These are phyloP conservation scores for Stomatorhinus ivindoensis DNA, from an alignment of 2,113 vertebrate genomes.

Conservation along the genomic window DNA sequence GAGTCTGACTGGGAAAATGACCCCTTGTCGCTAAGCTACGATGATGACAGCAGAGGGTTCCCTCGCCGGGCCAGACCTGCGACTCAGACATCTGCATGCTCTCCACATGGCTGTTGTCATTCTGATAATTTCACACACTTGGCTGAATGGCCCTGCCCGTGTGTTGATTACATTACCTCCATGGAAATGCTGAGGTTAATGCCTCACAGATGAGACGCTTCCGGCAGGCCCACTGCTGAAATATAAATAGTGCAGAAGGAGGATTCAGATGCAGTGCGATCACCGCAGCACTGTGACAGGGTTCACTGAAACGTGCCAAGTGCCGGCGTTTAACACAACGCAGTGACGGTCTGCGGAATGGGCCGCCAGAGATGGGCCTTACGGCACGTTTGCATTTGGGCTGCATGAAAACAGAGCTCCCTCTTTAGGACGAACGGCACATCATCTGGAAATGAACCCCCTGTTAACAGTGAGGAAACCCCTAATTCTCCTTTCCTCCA, in stretches of 20 bases:
- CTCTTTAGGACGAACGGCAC: neutral
- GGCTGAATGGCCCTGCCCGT: neutral
- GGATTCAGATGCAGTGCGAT: constrained; percentile 23
- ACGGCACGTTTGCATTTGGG: neutral
- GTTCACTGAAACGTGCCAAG: constrained; percentile 34
- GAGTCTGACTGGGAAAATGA: neutral
- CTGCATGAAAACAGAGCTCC: neutral
- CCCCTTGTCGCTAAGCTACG: neutral
- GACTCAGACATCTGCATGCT: neutral
- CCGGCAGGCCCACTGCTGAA: neutral
- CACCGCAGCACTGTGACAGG: constrained; percentile 23
- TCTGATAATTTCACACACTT: constrained; percentile 12
- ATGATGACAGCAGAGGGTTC: neutral
- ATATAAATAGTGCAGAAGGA: neutral
- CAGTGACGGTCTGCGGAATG: neutral
- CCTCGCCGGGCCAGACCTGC: neutral
- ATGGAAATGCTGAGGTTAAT: constrained; percentile 48
- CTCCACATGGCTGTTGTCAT: neutral
- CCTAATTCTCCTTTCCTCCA: neutral
- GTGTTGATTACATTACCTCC: constrained; percentile 51
- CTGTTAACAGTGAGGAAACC: neutral
- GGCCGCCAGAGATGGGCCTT: neutral
- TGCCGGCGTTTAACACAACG: constrained; percentile 24
- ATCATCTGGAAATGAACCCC: neutral
- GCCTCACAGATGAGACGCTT: constrained; percentile 48